Conservation (phyloP, 2,113 vertebrate species). For the Otolemur garnettii region DNA sequence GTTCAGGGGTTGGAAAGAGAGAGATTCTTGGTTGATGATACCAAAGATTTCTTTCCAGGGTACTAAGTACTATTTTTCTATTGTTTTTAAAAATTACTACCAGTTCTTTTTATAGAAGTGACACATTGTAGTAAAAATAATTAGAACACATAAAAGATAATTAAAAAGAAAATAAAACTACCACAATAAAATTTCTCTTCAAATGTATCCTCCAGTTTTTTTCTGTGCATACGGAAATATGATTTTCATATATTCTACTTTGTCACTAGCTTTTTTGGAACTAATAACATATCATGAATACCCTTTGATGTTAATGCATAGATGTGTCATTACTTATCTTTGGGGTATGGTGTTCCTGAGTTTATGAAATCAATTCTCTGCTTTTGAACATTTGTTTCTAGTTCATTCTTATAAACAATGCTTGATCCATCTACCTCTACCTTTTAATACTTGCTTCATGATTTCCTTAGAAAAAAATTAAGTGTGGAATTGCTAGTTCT, state of each 20-base stretch:
- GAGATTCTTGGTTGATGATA: neutral
- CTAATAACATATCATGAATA: neutral
- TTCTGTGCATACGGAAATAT: neutral
- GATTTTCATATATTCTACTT: neutral
- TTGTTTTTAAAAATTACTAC: neutral
- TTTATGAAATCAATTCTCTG: neutral
- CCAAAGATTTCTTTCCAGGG: neutral
- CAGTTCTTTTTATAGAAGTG: neutral
- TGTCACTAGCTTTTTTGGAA: conserved; percentile 20
- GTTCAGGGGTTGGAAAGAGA: neutral
- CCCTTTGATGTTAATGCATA: neutral
- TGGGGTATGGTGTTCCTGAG: neutral
- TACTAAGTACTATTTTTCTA: neutral
- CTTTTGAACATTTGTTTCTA: neutral
- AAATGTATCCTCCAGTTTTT: conserved; percentile 1
- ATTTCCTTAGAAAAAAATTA: conserved; percentile 29
- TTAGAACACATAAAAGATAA: neutral
- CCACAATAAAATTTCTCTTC: neutral
- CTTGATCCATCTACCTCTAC: neutral
- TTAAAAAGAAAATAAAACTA: conserved; percentile 14
- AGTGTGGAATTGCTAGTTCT: neutral
- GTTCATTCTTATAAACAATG: neutral
- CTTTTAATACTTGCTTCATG: neutral
- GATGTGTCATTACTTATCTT: neutral
- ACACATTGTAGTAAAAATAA: neutral